phyloP scores from a whole-genome alignment of 2,797 vertebrate species.

The Leptoclinus maculatus region DNA sequence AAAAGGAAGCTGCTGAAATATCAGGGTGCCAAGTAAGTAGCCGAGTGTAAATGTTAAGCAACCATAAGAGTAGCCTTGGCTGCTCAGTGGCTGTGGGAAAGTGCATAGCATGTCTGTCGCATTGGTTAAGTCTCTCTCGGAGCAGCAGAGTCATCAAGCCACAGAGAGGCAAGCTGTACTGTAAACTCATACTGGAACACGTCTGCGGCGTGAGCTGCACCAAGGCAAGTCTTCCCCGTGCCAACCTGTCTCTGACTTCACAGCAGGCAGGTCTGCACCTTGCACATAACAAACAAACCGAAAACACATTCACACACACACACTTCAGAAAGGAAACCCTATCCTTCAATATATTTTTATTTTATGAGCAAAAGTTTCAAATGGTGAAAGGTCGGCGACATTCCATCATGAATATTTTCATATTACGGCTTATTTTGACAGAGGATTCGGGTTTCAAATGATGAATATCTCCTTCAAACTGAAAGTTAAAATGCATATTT shows the following conservation, averaged over 20 bases:
- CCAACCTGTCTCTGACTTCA: conserved; percentile 74
- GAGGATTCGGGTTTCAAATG: conserved; percentile 41
- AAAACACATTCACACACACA: conserved; percentile 41
- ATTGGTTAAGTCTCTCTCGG: conserved; percentile 66
- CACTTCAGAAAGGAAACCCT: conserved; percentile 24
- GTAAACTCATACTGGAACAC: conserved; percentile 76
- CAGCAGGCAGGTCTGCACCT: conserved; percentile 52
- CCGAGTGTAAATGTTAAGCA: conserved; percentile 62
- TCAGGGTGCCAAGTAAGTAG: conserved; percentile 45
- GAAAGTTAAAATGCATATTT: conserved; percentile 34
- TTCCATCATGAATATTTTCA: conserved; percentile 22
- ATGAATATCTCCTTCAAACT: conserved; percentile 28
- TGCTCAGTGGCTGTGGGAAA: conserved; percentile 72
- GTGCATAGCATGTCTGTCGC: conserved; percentile 72
- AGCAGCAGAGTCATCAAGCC: conserved; percentile 72
- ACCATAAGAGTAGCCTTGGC: conserved; percentile 63
- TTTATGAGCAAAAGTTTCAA: conserved; percentile 28
- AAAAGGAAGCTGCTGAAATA: conserved; percentile 42
- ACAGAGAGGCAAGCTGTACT: conserved; percentile 73
- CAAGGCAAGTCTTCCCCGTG: conserved; percentile 64
- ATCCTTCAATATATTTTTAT: conserved; percentile 26
- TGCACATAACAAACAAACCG: conserved; percentile 56
- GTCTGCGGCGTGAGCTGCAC: conserved; percentile 68
- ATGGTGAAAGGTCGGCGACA: conserved; percentile 7
- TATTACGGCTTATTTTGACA: conserved; percentile 47